Percentiles rank a stretch among this genome's conserved stretches.
phyloP scores from a whole-genome alignment of 2,888 invertebrate species.

The Willowsia nigromaculata region DNA sequence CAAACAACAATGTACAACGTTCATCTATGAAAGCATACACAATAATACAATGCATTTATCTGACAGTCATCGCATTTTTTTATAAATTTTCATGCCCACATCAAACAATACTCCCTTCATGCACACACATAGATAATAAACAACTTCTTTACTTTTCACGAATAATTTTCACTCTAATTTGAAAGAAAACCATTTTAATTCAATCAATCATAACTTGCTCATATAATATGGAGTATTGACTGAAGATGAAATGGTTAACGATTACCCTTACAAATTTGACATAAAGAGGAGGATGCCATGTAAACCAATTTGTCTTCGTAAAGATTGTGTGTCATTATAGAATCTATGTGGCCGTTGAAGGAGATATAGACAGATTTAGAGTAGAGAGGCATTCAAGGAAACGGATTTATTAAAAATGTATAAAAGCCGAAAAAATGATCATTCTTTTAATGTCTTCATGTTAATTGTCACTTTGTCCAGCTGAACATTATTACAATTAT shows the following conservation, averaged over 20 bases:
- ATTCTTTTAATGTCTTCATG: slow-evolving; percentile 43
- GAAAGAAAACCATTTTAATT: too few relatives aligned
- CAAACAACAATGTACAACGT: too few relatives aligned
- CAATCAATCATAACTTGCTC: too few relatives aligned
- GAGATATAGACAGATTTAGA: not conserved
- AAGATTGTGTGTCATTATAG: not conserved
- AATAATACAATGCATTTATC: too few relatives aligned
- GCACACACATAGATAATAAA: too few relatives aligned
- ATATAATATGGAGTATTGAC: not conserved
- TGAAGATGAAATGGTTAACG: not conserved
- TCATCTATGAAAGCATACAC: too few relatives aligned
- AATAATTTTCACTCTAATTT: too few relatives aligned
- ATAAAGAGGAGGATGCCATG: not conserved
- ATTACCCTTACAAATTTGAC: not conserved
- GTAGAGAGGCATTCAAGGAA: not conserved
- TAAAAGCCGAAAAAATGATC: slow-evolving; percentile 49
- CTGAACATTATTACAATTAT: slow-evolving; percentile 30
- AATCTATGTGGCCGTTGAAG: not conserved
- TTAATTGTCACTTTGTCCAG: slow-evolving; percentile 32
- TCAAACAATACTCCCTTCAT: too few relatives aligned
- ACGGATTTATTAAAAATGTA: slow-evolving; percentile 42
- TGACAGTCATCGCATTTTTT: too few relatives aligned
- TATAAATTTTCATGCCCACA: too few relatives aligned
- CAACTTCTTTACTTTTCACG: too few relatives aligned
- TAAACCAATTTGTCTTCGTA: not conserved